Evolutionary conservation across 2,797 vertebrate species (phyloP).

Genomic region (Taeniopygia guttata): DNA sequence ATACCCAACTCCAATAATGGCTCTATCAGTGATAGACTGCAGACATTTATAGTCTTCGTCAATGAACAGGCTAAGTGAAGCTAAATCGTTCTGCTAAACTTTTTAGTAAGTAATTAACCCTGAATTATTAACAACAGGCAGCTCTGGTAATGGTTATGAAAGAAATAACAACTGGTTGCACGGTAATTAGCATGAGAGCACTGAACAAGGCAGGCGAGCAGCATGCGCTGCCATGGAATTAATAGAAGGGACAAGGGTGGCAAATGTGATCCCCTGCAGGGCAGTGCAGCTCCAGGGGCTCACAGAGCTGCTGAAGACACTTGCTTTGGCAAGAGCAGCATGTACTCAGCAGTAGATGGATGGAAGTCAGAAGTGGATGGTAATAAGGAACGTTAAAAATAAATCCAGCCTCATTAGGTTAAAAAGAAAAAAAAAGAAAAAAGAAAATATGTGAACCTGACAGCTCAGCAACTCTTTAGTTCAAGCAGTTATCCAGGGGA

Average conservation of each 20-base stretch:
- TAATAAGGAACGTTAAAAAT: conserved; percentile 36
- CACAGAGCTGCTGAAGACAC: not conserved
- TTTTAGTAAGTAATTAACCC: conserved; percentile 34
- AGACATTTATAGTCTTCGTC: conserved; percentile 1
- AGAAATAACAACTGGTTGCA: not conserved
- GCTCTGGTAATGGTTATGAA: not conserved
- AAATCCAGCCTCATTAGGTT: conserved; percentile 46
- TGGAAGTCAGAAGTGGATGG: conserved; percentile 10
- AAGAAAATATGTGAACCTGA: not conserved
- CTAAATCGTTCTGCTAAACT: conserved; percentile 22
- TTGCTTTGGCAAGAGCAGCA: conserved; percentile 39
- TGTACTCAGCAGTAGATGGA: conserved; percentile 11
- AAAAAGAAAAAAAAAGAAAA: not conserved
- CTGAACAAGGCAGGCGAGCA: not conserved
- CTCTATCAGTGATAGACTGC: not conserved
- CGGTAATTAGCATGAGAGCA: not conserved
- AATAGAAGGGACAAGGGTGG: not conserved
- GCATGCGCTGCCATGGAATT: conserved; percentile 16
- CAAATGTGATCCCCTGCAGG: not conserved
- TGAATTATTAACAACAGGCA: conserved; percentile 26
- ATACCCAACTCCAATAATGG: not conserved
- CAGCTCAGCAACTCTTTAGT: not conserved
- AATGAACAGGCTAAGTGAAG: not conserved
- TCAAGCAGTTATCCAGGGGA: not conserved
- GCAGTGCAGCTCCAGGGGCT: not conserved